A percentile compares a stretch with the other conserved stretches of the same genome.
Conservation (phyloP, 92 coral and sea anemone genomes). For the Meandrina meandrites region DNA sequence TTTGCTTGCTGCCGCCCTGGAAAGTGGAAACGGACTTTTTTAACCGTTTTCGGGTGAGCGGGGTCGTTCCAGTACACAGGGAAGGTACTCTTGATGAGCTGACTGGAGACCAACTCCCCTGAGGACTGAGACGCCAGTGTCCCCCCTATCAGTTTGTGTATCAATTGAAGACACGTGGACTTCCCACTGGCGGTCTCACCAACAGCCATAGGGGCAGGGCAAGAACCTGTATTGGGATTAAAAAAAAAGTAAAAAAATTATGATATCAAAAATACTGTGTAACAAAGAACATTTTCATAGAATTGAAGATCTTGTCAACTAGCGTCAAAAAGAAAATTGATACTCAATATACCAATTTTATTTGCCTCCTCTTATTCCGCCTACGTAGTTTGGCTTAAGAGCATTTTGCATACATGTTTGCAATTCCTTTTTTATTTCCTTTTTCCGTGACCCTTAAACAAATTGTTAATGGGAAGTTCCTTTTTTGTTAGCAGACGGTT, state of each 20-base stretch:
- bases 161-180: slow-evolving; percentile 13
- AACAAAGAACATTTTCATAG: too few relatives aligned
- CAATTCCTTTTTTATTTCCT: slow-evolving; percentile 11
- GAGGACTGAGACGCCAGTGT: slow-evolving; percentile 37
- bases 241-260: too few relatives aligned
- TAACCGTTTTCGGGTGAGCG: slow-evolving; percentile 22
- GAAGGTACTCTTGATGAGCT: slow-evolving; percentile 22
- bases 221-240: slow-evolving; percentile 1
- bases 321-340: too few relatives aligned
- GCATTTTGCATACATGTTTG: slow-evolving; percentile 10
- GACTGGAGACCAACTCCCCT: slow-evolving; percentile 26
- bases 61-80: slow-evolving; percentile 60
- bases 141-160: slow-evolving; percentile 1
- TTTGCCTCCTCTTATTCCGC: too few relatives aligned
- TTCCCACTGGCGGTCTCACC: slow-evolving; percentile 52
- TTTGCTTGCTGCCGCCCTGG: slow-evolving; percentile 32
- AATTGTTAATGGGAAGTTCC: slow-evolving; percentile 5
- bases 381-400: background rate
- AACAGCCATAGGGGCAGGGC: slow-evolving; percentile 34
- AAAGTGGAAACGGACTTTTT: slow-evolving; percentile 5
- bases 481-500: slow-evolving; percentile 4
- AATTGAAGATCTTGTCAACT: too few relatives aligned
- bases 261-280: too few relatives aligned
- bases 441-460: slow-evolving; percentile 5
- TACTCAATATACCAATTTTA: too few relatives aligned